Evolutionary conservation across 2,113 vertebrate genomes (phyloP).

Genomic region (Anolis sagrei): DNA sequence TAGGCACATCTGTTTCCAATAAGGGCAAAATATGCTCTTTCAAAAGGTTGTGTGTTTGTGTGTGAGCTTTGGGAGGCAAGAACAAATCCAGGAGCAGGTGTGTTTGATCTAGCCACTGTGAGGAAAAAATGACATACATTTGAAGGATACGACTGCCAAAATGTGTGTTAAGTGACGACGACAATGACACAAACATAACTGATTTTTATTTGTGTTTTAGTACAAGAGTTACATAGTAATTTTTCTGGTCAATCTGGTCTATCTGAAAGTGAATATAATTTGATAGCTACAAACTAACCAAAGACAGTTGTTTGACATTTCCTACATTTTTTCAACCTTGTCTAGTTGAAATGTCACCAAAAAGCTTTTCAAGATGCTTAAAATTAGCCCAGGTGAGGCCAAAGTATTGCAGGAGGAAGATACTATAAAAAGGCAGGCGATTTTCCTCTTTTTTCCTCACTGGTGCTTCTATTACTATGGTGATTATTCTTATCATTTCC

Average conservation of each 20-base stretch:
- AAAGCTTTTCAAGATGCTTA: neutral
- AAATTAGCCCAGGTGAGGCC: neutral
- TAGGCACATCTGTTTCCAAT: conserved; percentile 47
- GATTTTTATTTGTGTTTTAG: conserved; percentile 40
- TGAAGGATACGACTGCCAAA: conserved; percentile 52
- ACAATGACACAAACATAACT: conserved; percentile 23
- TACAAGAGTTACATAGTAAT: conserved; percentile 51
- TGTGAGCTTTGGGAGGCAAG: conserved; percentile 53
- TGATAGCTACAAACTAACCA: conserved; percentile 33
- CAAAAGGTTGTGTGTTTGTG: conserved; percentile 48
- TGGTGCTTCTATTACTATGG: too few relatives aligned
- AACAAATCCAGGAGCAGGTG: conserved; percentile 54
- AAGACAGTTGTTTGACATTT: conserved; percentile 12
- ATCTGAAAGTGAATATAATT: neutral
- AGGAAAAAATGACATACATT: conserved; percentile 56
- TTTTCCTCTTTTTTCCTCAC: too few relatives aligned
- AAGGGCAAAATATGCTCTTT: conserved; percentile 54
- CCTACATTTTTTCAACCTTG: neutral
- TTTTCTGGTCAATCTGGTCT: conserved; percentile 13
- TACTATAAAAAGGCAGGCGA: neutral
- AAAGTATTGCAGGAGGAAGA: neutral
- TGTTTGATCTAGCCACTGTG: conserved; percentile 48
- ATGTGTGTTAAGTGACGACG: conserved; percentile 44
- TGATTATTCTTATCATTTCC: neutral
- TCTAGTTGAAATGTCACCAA: neutral